Evolutionary conservation across 2,888 invertebrate genomes (phyloP), one percentile per base, ranked within the genome.

Genomic region (Perithous albicinctus): DNA sequence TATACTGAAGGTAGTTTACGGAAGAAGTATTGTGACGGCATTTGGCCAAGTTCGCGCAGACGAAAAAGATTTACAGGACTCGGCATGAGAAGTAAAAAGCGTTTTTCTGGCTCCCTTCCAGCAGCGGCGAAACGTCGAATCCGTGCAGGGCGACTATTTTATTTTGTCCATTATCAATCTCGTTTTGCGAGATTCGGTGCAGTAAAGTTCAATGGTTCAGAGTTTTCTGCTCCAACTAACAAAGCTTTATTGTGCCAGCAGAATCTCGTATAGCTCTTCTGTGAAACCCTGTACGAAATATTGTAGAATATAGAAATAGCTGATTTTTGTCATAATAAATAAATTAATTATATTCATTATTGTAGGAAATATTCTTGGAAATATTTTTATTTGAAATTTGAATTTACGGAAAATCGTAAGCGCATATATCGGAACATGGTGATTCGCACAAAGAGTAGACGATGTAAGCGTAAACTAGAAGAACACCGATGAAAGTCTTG

Each of bases 361-460:
- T n/a, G n/a, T n/a, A n/a, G n/a, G n/a, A n/a, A n/a, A n/a, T n/a
- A n/a, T n/a, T n/a, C 0, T 41, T 66, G 46, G 5, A 1, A 59
- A 64, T 12, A 35, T 38, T 38, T 18, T 12, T 41, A 18, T 41
- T 23, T 43, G 8, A 20, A 26, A 1, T 4, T 18, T 54, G 29
- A 1, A 29, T 18, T 12, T 56, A 73, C 23, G 38, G 43, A 12
- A n/a, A 18, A n/a, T 70, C 64, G 35, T 46, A 69, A 20, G 41
- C 8, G 48, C 78, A 78, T 1, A 18, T 23, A 23, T 59, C 64
- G 18, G 15, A 8, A 18, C 83, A 80, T 23, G 88, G 87, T 0
- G 88, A 81, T 56, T 87, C 88, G 82, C 88, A 90, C 78, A 91
- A 67, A 59, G 84, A 85, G 86, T 89, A 89, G 46, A 91, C 88